Evolutionary conservation across 37 sponge, comb jelly and placozoan genomes (phyloP).

Genomic region (Hormiphora californensis): DNA sequence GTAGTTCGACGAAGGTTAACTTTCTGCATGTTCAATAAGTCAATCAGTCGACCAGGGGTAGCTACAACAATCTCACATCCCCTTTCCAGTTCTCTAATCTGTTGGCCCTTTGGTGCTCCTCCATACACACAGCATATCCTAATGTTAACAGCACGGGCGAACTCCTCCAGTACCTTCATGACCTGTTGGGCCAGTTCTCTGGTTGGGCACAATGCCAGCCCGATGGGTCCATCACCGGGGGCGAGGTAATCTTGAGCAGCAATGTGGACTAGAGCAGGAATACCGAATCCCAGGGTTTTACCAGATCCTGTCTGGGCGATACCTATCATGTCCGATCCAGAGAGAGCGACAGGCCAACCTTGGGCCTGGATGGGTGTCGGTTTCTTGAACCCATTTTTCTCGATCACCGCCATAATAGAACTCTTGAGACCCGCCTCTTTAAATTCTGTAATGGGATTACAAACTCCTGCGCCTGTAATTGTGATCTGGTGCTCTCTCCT

Average conservation of each 20-base stretch:
- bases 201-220: conserved; percentile 84
- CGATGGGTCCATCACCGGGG: conserved; percentile 87
- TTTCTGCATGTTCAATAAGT: conserved; percentile 83
- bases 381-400: conserved; percentile 66
- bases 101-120: conserved; percentile 88
- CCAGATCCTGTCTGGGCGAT: conserved; percentile 99
- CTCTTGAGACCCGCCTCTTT: conserved; percentile 68
- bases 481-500: conserved; percentile 63
- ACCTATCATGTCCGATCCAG: conserved; percentile 89
- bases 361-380: conserved; percentile 97
- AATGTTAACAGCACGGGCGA: conserved; percentile 55
- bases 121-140: conserved; percentile 88
- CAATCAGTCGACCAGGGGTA: conserved; percentile 93
- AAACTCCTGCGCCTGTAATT: conserved; percentile 60
- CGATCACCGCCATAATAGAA: conserved; percentile 60
- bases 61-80: conserved; percentile 81
- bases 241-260: conserved; percentile 68
- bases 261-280: conserved; percentile 90
- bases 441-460: conserved; percentile 69
- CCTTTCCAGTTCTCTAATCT: conserved; percentile 77
- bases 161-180: conserved; percentile 37
- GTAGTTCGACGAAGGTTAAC: conserved; percentile 79
- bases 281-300: conserved; percentile 89
- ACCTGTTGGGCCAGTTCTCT: conserved; percentile 92
- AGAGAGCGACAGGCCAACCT: conserved; percentile 92